Conservation (phyloP, 2,888 invertebrate genomes). For the Platycnemis pennipes region DNA sequence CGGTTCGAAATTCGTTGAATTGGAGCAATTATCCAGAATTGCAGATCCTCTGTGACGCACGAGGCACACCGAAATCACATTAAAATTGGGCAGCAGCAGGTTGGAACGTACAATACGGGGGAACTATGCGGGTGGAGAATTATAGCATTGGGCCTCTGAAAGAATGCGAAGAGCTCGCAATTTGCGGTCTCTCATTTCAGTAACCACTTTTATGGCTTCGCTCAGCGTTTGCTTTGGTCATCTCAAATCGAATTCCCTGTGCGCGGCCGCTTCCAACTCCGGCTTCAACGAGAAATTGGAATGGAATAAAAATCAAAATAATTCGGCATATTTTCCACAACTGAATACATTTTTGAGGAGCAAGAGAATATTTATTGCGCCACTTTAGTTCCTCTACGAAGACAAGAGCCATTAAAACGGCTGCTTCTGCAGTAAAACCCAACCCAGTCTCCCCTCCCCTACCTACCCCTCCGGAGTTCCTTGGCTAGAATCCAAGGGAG, state of each 20-base stretch:
- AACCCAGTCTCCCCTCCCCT: no score
- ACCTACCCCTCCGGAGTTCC: not conserved
- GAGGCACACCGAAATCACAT: not conserved
- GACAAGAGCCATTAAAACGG: not conserved
- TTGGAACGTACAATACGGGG: not conserved
- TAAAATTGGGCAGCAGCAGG: not conserved
- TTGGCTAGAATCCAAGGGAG: not conserved
- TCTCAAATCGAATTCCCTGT: not conserved
- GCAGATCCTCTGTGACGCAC: not conserved
- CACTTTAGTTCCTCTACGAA: not conserved
- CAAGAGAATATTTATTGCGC: not conserved
- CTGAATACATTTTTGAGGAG: constrained; percentile 10
- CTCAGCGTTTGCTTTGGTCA: not conserved
- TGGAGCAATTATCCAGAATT: not conserved
- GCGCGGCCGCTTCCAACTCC: not conserved
- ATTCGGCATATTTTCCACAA: not conserved
- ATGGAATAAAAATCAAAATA: not conserved
- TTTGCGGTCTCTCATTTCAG: not conserved
- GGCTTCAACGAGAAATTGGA: not conserved
- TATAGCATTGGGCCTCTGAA: not conserved
- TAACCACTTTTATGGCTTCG: not conserved
- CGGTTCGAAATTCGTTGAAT: no score
- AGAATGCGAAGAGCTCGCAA: not conserved
- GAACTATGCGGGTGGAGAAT: not conserved
- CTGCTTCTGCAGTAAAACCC: not conserved